Percentiles rank a stretch among this genome's conserved stretches.
Evolutionary conservation across 1,140 invertebrate genomes (phyloP).

Genomic region (Psix sp.): DNA sequence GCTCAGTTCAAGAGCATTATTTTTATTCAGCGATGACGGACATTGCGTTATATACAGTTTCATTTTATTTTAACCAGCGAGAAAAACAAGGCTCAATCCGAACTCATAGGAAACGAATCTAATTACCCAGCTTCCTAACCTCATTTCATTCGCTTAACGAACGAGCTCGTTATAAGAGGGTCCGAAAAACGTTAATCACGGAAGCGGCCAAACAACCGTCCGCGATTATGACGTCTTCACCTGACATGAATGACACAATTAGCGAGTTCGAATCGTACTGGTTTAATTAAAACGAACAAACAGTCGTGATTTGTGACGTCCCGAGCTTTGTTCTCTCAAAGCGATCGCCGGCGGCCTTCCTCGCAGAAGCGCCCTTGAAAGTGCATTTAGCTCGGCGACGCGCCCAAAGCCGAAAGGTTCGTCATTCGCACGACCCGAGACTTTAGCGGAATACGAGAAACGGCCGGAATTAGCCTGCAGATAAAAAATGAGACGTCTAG

Average conservation of each 20-base stretch:
- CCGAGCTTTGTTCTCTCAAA: conserved; percentile 45
- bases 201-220: background rate
- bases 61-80: no score
- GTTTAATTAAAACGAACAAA: conserved; percentile 46
- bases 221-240: conserved; percentile 12
- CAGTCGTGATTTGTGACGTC: conserved; percentile 34
- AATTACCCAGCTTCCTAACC: no score
- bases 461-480: background rate
- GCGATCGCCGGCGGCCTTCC: conserved; percentile 44
- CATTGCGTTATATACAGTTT: no score
- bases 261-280: background rate
- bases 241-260: conserved; percentile 15
- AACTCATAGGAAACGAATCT: no score
- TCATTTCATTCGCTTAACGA: no score
- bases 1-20: no score
- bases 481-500: background rate
- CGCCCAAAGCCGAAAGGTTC: conserved; percentile 27
- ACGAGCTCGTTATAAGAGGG: no score
- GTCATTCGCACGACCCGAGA: conserved; percentile 46
- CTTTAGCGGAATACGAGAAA: conserved; percentile 56
- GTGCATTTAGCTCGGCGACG: conserved; percentile 41
- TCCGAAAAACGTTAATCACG: conserved; percentile 3
- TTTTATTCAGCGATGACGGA: no score
- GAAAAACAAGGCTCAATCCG: no score
- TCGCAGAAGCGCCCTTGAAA: conserved; percentile 44